phyloP scores from a whole-genome alignment of 2,888 invertebrate species.

The Andrena bucephala region DNA sequence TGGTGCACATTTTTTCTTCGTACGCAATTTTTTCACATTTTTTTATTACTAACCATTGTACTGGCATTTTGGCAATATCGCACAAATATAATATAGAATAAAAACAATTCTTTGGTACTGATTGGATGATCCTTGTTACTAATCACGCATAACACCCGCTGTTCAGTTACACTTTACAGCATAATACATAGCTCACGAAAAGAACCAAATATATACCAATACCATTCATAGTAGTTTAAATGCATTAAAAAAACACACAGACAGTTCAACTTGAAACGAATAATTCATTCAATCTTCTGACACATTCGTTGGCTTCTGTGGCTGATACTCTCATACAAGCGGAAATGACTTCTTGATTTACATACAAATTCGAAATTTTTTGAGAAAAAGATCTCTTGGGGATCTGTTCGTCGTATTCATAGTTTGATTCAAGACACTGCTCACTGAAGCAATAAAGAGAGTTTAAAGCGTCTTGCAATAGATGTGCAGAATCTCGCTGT shows the following conservation, averaged over 20 bases:
- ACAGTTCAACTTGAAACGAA: conserved; percentile 34
- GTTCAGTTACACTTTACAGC: not conserved
- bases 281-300: conserved; percentile 50
- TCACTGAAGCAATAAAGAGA: conserved; percentile 61
- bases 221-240: not conserved
- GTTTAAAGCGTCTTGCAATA: conserved; percentile 44
- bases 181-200: not conserved
- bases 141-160: not conserved
- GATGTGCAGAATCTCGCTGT: conserved; percentile 9
- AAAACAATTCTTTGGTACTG: conserved; percentile 48
- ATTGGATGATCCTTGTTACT: conserved; percentile 41
- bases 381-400: not conserved
- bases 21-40: conserved; percentile 72
- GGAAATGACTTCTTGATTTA: conserved; percentile 56
- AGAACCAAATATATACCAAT: not conserved
- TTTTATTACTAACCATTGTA: conserved; percentile 78
- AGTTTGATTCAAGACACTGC: conserved; percentile 27
- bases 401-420: not conserved
- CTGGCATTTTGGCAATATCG: conserved; percentile 79
- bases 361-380: conserved; percentile 29
- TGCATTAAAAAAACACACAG: not conserved
- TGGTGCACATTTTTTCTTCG: conserved; percentile 77
- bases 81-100: conserved; percentile 79
- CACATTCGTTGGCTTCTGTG: conserved; percentile 49
- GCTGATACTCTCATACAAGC: conserved; percentile 50